phyloP scores from a whole-genome alignment of 2,888 invertebrate genomes.

The Cephus spinipes region DNA sequence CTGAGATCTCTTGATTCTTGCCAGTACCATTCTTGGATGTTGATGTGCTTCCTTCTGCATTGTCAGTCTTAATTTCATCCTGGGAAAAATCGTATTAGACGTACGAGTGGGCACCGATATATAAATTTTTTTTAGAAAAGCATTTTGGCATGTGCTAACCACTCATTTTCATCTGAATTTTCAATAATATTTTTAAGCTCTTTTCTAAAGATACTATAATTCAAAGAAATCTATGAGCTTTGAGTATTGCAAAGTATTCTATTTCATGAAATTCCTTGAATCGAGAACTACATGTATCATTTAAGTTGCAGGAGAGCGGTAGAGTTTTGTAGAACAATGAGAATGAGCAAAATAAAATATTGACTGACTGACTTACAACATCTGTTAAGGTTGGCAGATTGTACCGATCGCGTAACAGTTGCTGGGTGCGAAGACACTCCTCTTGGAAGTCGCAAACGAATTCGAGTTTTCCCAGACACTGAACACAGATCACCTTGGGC shows the following conservation, averaged over 20 bases:
- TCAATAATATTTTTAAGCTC: background rate
- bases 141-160: background rate
- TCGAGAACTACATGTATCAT: background rate
- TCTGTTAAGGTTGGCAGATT: constrained; percentile 60
- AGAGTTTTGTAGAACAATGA: constrained; percentile 15
- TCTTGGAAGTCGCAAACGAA: constrained; percentile 66
- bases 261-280: background rate
- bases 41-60: constrained; percentile 46
- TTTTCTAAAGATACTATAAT: background rate
- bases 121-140: background rate
- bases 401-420: constrained; percentile 62
- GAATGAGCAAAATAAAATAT: constrained; percentile 1
- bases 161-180: background rate
- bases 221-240: background rate
- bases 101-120: constrained; percentile 40
- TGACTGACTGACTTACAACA: constrained; percentile 60
- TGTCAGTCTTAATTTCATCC: constrained; percentile 51
- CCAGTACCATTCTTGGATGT: constrained; percentile 54
- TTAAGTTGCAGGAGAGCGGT: constrained; percentile 18
- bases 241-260: background rate
- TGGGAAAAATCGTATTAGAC: constrained; percentile 50
- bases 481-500: constrained; percentile 65
- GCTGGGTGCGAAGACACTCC: constrained; percentile 65
- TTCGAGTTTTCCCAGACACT: constrained; percentile 65
- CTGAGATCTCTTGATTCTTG: constrained; percentile 55